Evolutionary conservation across 2,888 invertebrate genomes (phyloP), one percentile per base, ranked within the genome.

Genomic region (Mythimna loreyi): DNA sequence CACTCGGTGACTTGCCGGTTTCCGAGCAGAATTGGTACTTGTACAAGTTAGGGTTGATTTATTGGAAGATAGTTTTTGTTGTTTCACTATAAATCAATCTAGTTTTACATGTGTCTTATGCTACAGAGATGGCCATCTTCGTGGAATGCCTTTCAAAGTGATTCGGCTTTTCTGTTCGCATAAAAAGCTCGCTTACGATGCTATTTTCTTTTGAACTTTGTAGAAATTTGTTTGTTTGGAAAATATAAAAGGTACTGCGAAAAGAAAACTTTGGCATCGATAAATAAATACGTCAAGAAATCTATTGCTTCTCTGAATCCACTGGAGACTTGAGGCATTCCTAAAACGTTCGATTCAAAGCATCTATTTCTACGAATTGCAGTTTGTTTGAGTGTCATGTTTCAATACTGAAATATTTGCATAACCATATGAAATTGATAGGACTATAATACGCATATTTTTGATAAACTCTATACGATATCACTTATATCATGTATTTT

Each of bases 11-110:
- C 80, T 83, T 47, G 80, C 63, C 71, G 65, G 64, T 80, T 80
- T 80, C 56, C 52, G 49, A 55, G 30, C 59, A 59, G 57, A 72
- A 80, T 75, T 75, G 65, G 61, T 76, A 67, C 73, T 71, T 74
- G 62, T 57, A 62, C 67, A 75, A 76, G 72, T 72, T 73, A 72
- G 68, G 80, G 75, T 81, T 86, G 87, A 87, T 87, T 85, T 86
- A 87, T 86, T 60, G 77, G 52, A 36, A 59, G 69, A 79, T 77
- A 80, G 66, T 75, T 78, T 77, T 75, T 75, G 75, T 70, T 78
- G 65, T 81, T 73, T 71, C 62, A 66, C 71, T 70, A 82, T 85
- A 86, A 82, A 84, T 86, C 85, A 81, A 75, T 64, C 72, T 45
- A 43, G 70, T 67, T 78, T 74, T 71, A 82, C 79, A 76, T 61